Evolutionary conservation across 2,113 vertebrate genomes (phyloP).

Genomic region (Pelodiscus sinensis): DNA sequence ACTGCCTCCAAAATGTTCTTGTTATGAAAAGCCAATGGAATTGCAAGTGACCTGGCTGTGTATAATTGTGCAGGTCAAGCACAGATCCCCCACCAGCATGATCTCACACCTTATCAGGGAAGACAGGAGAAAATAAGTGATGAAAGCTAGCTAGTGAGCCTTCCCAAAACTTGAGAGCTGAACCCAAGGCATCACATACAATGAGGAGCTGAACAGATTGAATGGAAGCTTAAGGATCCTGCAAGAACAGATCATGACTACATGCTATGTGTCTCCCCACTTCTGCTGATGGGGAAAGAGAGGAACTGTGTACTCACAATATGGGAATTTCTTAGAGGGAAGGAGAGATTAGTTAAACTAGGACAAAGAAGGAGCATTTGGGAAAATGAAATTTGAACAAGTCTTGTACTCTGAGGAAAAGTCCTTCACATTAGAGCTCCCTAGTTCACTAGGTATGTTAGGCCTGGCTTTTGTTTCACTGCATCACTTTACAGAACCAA

Average conservation of each 20-base stretch:
- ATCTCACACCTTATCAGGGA: neutral
- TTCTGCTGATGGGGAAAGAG: neutral
- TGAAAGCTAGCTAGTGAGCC: neutral
- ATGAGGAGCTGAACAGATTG: neutral
- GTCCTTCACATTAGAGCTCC: neutral
- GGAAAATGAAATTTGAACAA: neutral
- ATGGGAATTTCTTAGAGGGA: neutral
- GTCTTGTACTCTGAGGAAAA: neutral
- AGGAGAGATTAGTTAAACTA: neutral
- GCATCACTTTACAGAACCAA: neutral
- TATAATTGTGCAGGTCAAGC: accelerated
- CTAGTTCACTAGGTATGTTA: neutral
- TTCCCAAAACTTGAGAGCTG: neutral
- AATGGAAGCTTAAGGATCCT: neutral
- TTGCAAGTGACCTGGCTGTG: neutral
- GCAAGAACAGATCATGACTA: neutral
- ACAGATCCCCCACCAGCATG: neutral
- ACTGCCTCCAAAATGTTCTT: neutral
- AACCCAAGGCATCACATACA: neutral
- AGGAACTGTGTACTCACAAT: neutral
- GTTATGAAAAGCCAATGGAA: neutral
- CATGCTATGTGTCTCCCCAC: neutral
- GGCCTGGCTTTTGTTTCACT: conserved; percentile 12
- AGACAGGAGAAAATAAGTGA: neutral
- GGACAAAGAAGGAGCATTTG: neutral